These are phyloP conservation scores for Spodoptera exigua DNA, from an alignment of 2,888 invertebrate species.

Conservation along the genomic window DNA sequence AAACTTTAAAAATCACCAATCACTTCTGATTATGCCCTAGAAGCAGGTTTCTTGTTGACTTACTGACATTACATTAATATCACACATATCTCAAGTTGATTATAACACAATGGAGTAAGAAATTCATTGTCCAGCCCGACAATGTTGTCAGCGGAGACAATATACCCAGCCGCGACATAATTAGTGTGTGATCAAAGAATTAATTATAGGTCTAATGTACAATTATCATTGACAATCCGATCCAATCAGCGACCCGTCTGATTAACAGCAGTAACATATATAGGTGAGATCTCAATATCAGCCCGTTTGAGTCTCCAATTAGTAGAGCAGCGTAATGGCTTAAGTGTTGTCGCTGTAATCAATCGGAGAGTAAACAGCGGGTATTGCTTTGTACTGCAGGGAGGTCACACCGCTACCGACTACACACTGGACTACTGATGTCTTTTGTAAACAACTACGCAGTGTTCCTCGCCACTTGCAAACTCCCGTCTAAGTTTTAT, in stretches of 20 bases:
- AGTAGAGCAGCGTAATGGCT: constrained; percentile 65
- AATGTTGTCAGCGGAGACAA: no score
- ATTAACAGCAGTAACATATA: constrained; percentile 43
- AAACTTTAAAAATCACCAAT: no score
- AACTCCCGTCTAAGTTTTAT: no score
- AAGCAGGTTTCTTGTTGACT: no score
- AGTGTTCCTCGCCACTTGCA: neutral
- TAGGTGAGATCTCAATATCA: constrained; percentile 34
- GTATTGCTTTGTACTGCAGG: constrained; percentile 68
- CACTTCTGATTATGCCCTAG: no score
- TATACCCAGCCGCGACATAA: no score
- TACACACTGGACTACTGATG: neutral
- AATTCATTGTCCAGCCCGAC: no score
- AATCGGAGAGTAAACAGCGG: constrained; percentile 69
- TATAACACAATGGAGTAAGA: no score
- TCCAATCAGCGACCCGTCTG: constrained; percentile 50
- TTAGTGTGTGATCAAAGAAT: neutral
- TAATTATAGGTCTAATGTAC: constrained; percentile 42
- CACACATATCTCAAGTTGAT: no score
- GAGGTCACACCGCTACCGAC: constrained; percentile 7
- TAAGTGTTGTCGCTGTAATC: constrained; percentile 70
- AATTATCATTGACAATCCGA: constrained; percentile 20
- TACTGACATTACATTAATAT: no score
- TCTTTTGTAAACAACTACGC: constrained; percentile 27
- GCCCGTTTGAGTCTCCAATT: constrained; percentile 69